Conservation (phyloP, 2,888 invertebrate genomes). For the Chrysolina oricalcia region DNA sequence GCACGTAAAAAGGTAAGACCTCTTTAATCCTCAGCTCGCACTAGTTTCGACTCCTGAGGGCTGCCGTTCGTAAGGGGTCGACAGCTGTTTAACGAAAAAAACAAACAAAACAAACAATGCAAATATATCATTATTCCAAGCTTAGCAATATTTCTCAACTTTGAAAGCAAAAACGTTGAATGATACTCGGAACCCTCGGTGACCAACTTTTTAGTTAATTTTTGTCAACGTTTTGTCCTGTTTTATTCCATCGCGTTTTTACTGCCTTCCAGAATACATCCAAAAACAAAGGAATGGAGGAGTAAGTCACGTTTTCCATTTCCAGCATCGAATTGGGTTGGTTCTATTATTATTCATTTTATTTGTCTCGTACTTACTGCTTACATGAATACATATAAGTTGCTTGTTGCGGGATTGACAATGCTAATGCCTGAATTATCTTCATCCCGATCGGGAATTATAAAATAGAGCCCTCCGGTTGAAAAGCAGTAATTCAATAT, state of each 20-base stretch:
- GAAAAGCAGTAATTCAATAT: no score
- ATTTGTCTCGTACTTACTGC: not conserved
- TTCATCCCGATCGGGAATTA: not conserved
- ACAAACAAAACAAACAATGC: no score
- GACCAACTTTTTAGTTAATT: not conserved
- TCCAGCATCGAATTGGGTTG: not conserved
- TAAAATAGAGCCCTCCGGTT: no score
- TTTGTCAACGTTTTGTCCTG: not conserved
- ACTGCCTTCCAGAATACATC: not conserved
- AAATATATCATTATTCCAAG: no score
- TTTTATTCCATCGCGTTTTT: not conserved
- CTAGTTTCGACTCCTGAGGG: no score
- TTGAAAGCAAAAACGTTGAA: no score
- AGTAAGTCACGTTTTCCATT: not conserved
- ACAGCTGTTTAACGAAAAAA: no score
- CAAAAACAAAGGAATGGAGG: not conserved
- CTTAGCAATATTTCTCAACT: no score
- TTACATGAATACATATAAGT: not conserved
- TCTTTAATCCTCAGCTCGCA: no score
- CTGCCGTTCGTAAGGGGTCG: no score
- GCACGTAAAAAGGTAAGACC: no score
- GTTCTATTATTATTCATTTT: not conserved
- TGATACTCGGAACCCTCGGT: not conserved
- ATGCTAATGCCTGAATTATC: not conserved
- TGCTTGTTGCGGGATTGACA: not conserved